Base-by-base conservation (phyloP, 2,888 invertebrate species). In the Drosophila ezoana region DNA sequence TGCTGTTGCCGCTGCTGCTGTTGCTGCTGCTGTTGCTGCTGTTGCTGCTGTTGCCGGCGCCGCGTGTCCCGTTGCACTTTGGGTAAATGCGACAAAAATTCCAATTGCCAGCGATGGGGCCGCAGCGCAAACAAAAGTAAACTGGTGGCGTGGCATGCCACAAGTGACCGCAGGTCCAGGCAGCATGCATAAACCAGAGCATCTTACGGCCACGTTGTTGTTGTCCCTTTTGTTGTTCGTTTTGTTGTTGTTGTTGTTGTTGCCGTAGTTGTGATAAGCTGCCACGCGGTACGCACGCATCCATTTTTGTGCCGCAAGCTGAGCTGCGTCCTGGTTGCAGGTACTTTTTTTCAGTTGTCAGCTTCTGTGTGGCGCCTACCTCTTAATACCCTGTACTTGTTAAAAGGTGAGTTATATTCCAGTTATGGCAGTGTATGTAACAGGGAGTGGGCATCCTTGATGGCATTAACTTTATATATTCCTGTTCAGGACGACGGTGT, bases 51-150 rank as follows among this genome's bases (percentile, higher is more conserved):
- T 32, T 58, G 60, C 70, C 61, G 28, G 28, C 28, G 28, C 52
- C 48, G 66, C 66, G 57, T 63, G 68, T 67, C 75, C 66, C 65
- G 80, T 64, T 72, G 81, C 85, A 79, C 90, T 86, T 84, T 84
- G 89, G 90, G 91, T 87, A 89, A 89, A 90, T 91, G 91, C 91
- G 91, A 90, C 91, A 91, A 91, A 91, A 91, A 91, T 91, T 91
- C 90, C 91, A 90, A 90, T 87, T 89, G 88, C 74, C 58, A 54
- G 73, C 58, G 71, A 49, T 62, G 70, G 51, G 73, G 79, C 79
- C 79, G 75, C 81, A 77, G 74, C 67, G 81, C 77, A 81, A 85
- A 87, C 80, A 89, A 79, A 77, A 61, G 70, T 59, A 74, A 64
- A 54, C 52, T 47, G 32, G 13, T 45, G 59, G 28, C 58, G 61